phyloP scores from a whole-genome alignment of 2,113 vertebrate genomes.

The Pao palembangensis region DNA sequence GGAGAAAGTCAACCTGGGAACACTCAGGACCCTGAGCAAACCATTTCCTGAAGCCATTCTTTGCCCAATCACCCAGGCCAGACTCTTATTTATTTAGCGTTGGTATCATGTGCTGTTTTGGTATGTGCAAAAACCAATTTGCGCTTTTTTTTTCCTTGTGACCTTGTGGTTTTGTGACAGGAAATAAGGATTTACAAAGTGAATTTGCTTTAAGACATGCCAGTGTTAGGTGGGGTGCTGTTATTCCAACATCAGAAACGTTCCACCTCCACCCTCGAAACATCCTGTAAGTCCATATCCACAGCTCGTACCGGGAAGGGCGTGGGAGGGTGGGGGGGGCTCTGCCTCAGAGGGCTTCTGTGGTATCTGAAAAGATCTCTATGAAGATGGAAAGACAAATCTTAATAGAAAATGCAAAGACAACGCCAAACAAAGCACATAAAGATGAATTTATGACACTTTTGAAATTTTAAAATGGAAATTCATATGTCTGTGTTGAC shows the following conservation, averaged over 20 bases:
- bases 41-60: slow-evolving; percentile 57
- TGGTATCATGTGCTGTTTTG: slow-evolving; percentile 43
- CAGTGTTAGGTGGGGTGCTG: slow-evolving; percentile 50
- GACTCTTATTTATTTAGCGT: slow-evolving; percentile 65
- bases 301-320: slow-evolving; percentile 6
- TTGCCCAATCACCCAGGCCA: slow-evolving; percentile 44
- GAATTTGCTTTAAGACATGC: slow-evolving; percentile 53
- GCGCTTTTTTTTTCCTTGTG: slow-evolving; percentile 35
- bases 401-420: too few species aligned
- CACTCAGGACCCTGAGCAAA: slow-evolving; percentile 61
- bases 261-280: slow-evolving; percentile 42
- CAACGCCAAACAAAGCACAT: too few species aligned
- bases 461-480: too few species aligned
- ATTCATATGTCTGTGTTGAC: too few species aligned
- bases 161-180: slow-evolving; percentile 56
- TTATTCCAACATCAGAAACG: slow-evolving; percentile 62
- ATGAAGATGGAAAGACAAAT: too few species aligned
- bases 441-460: too few species aligned
- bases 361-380: not conserved
- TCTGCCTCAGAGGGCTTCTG: slow-evolving; percentile 10
- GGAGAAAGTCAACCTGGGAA: slow-evolving; percentile 62
- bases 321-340: slow-evolving; percentile 6
- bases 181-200: slow-evolving; percentile 55
- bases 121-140: slow-evolving; percentile 52
- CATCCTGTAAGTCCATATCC: slow-evolving; percentile 37